A percentile compares a stretch with the other conserved stretches of the same genome.
Conservation (phyloP, 1,140 invertebrate genomes). For the Drosophila virilis region DNA sequence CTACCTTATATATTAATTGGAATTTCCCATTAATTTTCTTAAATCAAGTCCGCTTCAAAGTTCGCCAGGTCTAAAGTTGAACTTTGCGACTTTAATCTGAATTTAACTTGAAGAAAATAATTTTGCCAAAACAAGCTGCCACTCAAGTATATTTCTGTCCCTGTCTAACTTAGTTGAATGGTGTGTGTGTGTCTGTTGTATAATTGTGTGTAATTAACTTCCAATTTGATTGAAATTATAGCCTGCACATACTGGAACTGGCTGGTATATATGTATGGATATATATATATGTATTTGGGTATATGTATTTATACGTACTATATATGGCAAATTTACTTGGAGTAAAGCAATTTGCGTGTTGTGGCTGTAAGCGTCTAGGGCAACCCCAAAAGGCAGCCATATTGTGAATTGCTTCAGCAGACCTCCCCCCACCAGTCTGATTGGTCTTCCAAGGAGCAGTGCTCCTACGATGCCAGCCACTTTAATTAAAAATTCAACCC, state of each 20-base stretch:
- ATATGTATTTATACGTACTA: slow-evolving; percentile 11
- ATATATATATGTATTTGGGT: not conserved
- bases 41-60: not conserved
- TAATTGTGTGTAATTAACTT: slow-evolving; percentile 80
- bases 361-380: slow-evolving; percentile 6
- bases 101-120: not conserved
- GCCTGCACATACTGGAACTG: slow-evolving; percentile 26
- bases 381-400: slow-evolving; percentile 62
- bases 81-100: not conserved
- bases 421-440: slow-evolving; percentile 2
- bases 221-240: slow-evolving; percentile 82
- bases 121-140: slow-evolving; percentile 30
- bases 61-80: not conserved
- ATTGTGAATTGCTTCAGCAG: slow-evolving; percentile 55
- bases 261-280: not conserved
- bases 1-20: not conserved
- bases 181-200: slow-evolving; percentile 43
- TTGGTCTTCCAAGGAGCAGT: slow-evolving; percentile 53
- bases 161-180: slow-evolving; percentile 15
- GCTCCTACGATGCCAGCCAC: slow-evolving; percentile 58
- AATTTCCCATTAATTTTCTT: not conserved
- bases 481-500: slow-evolving; percentile 83
- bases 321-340: slow-evolving; percentile 12
- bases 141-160: slow-evolving; percentile 1
- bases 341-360: slow-evolving; percentile 74